Evolutionary conservation across 2,113 vertebrate genomes (phyloP).

Genomic region (Panurus biarmicus): DNA sequence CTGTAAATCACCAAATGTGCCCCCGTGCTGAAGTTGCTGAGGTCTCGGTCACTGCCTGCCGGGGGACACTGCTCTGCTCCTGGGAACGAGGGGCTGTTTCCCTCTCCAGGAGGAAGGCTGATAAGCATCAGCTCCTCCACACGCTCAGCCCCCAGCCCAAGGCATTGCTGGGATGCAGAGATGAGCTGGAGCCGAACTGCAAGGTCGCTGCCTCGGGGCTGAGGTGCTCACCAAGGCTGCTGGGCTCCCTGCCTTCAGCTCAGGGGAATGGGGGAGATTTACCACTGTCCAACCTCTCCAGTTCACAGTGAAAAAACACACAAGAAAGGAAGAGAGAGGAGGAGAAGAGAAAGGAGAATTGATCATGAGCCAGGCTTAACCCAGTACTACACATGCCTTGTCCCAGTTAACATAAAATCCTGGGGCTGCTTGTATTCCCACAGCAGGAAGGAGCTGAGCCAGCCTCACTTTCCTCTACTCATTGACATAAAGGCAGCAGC

Average conservation of each 20-base stretch:
- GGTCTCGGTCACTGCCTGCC: background rate
- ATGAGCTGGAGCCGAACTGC: background rate
- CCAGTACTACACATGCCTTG: background rate
- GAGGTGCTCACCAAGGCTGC: background rate
- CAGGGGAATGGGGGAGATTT: accelerated
- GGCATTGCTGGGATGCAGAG: background rate
- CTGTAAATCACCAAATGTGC: background rate
- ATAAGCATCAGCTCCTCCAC: background rate
- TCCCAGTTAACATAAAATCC: background rate
- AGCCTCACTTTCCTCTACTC: background rate
- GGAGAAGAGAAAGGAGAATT: background rate
- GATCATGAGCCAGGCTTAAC: background rate
- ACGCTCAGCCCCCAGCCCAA: accelerated
- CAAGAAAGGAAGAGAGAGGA: too few species aligned
- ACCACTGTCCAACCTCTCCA: background rate
- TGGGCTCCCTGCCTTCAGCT: background rate
- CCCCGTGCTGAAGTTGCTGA: background rate
- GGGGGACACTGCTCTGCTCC: background rate
- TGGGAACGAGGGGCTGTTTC: accelerated
- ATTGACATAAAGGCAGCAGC: accelerated
- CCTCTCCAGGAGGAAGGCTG: background rate
- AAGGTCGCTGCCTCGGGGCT: background rate
- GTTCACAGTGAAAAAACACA: background rate
- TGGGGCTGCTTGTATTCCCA: accelerated
- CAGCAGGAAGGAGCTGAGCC: background rate